A percentile compares a stretch with the other conserved stretches of the same genome.
phyloP scores from a whole-genome alignment of 2,888 invertebrate genomes.

The Hanleya hanleyi region DNA sequence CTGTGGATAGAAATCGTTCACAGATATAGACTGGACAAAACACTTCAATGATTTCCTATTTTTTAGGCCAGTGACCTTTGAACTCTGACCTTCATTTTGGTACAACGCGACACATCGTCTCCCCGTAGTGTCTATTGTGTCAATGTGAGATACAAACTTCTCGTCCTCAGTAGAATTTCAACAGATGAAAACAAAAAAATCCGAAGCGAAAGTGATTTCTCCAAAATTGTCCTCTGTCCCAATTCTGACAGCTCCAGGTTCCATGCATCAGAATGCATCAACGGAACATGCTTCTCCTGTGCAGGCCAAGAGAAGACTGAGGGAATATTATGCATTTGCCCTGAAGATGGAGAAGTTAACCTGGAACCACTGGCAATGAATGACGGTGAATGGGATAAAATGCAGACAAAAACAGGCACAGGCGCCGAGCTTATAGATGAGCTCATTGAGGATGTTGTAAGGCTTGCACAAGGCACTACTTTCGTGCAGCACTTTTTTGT shows the following conservation, averaged over 20 bases:
- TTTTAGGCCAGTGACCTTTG: too few relatives aligned
- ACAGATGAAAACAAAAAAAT: not conserved
- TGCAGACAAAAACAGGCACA: not conserved
- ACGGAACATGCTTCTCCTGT: not conserved
- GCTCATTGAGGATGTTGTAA: not conserved
- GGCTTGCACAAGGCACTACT: not conserved
- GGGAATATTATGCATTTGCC: not conserved
- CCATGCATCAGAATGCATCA: not conserved
- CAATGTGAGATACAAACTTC: conserved; percentile 6
- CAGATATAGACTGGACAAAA: too few relatives aligned
- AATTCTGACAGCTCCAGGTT: conserved; percentile 11
- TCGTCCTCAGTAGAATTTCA: not conserved
- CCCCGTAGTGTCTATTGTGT: conserved; percentile 9
- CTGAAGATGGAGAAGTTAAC: not conserved
- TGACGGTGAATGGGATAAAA: not conserved
- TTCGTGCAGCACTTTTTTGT: conserved; percentile 10
- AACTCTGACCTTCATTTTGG: too few relatives aligned
- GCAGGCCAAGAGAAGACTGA: not conserved
- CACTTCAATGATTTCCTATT: too few relatives aligned
- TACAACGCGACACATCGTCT: too few relatives aligned
- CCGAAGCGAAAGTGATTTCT: not conserved
- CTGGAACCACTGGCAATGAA: conserved; percentile 7
- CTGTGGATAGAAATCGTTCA: too few relatives aligned
- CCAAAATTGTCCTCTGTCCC: not conserved
- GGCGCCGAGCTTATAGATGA: not conserved